A percentile compares a stretch with the other conserved stretches of the same genome.
Evolutionary conservation across 2,888 invertebrate species (phyloP).

Genomic region (Sisyra nigra): DNA sequence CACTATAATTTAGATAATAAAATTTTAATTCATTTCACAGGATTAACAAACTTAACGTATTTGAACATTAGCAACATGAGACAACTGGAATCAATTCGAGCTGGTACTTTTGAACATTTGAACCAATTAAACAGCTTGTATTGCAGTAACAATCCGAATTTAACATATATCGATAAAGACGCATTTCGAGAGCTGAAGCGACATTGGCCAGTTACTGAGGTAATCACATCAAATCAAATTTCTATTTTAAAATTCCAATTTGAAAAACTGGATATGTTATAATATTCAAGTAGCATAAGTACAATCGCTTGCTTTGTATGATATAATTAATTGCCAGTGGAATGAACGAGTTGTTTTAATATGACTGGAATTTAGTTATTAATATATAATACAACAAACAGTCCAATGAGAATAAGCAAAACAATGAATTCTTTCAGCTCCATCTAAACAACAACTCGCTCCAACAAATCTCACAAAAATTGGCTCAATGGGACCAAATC

Average conservation of each 20-base stretch:
- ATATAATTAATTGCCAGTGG: no score
- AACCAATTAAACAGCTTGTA: constrained; percentile 30
- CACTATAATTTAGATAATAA: no score
- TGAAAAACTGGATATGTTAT: background rate
- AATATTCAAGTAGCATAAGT: background rate
- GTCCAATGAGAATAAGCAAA: no score
- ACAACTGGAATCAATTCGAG: constrained; percentile 35
- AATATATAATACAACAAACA: no score
- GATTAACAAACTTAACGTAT: constrained; percentile 34
- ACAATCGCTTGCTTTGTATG: no score
- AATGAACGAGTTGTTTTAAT: no score
- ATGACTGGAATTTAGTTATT: no score
- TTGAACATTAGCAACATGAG: constrained; percentile 43
- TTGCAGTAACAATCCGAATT: constrained; percentile 33
- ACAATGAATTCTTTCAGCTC: constrained; percentile 27
- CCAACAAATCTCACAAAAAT: constrained; percentile 32
- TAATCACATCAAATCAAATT: constrained; percentile 18
- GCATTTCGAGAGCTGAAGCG: constrained; percentile 36
- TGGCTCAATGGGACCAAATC: constrained; percentile 38
- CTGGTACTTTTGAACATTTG: constrained; percentile 35
- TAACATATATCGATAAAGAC: constrained; percentile 38
- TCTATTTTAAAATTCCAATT: constrained; percentile 1
- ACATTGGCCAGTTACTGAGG: constrained; percentile 36
- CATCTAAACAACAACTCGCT: constrained; percentile 46
- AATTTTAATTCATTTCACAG: constrained; percentile 24